Base-by-base conservation (phyloP, 2,888 invertebrate genomes). In the Toxonevra muliebris region DNA sequence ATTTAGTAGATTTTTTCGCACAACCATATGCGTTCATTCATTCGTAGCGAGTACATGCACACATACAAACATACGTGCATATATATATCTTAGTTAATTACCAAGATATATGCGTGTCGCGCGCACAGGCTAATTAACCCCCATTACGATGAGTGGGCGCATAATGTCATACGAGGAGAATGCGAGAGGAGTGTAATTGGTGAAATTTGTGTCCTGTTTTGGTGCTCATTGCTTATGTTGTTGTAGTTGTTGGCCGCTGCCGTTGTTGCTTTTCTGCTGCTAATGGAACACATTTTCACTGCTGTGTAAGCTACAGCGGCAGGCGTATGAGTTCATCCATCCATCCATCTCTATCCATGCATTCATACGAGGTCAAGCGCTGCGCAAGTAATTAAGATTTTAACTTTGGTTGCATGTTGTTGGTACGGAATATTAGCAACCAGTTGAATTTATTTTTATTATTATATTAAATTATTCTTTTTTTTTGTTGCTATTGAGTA, bases 101-200 rank as follows among this genome's bases (percentile, higher is more conserved):
- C 80, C 74, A 77, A 82, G 81, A 82, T 82, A 78, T 79, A 82
- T 81, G 81, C 82, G 77, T 82, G 82, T 80, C 79, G 78, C 77
- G 80, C 75, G 74, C 74, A 80, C 76, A 78, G 79, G 75, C 82
- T 82, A 81, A 81, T 81, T 82, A 81, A 80, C 81, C 76, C 73
- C 75, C 74, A 75, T 74, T 75, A 74, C 68, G 63, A 71, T 30
- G 30, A 30, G 30, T 30, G 30, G 30, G 67, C 59, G 67, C 67
- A 63, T 30, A 43, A 54, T 54, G 54, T 19, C 60, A 45, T 54
- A 66, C 61, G 30, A 50, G 53, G 15, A 52, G 57, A 41, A n/a
- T 2, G 30, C 30, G 30, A 30, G 30, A 30, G 30, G 30, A 30
- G 30, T 30, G 55, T 45, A 57, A 48, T 57, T 64, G 64, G 57